Percentiles rank a stretch among this genome's conserved stretches.
Conservation (phyloP, 2,888 invertebrate species). For the Gonocerus acuteangulatus region DNA sequence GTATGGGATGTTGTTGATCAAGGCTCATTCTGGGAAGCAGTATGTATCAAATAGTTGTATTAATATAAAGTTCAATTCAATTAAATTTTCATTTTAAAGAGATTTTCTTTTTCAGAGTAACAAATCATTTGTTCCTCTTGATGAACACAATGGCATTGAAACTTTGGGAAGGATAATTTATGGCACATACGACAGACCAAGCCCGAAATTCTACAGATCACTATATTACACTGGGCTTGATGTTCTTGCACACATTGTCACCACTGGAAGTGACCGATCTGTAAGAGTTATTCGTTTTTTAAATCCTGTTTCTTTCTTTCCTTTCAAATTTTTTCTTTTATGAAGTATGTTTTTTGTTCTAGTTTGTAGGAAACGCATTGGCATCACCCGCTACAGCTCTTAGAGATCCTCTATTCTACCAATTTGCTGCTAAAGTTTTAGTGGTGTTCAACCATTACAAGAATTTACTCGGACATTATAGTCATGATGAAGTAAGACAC, state of each 20-base stretch:
- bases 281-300: slow-evolving; percentile 13
- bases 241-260: slow-evolving; percentile 24
- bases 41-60: slow-evolving; percentile 15
- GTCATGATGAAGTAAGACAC: slow-evolving; percentile 43
- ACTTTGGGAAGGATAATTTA: slow-evolving; percentile 17
- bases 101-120: slow-evolving; percentile 5
- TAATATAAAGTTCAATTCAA: no score
- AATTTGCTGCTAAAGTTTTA: slow-evolving; percentile 50
- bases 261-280: slow-evolving; percentile 22
- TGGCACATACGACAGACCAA: slow-evolving; percentile 19
- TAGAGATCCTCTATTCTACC: slow-evolving; percentile 67
- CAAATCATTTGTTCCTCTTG: slow-evolving; percentile 12
- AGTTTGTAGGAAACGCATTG: slow-evolving; percentile 16
- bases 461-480: slow-evolving; percentile 53
- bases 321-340: no score
- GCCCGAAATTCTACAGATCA: slow-evolving; percentile 21
- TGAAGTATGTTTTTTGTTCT: no score
- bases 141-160: slow-evolving; percentile 27
- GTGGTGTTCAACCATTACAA: slow-evolving; percentile 53
- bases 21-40: slow-evolving; percentile 1
- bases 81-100: no score
- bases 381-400: slow-evolving; percentile 47
- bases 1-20: slow-evolving; percentile 3
- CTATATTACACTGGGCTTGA: slow-evolving; percentile 20
- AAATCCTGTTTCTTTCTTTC: no score